Evolutionary conservation across 2,113 vertebrate species (phyloP), one percentile per base, ranked within the genome.

Genomic region (Ameiurus melas): DNA sequence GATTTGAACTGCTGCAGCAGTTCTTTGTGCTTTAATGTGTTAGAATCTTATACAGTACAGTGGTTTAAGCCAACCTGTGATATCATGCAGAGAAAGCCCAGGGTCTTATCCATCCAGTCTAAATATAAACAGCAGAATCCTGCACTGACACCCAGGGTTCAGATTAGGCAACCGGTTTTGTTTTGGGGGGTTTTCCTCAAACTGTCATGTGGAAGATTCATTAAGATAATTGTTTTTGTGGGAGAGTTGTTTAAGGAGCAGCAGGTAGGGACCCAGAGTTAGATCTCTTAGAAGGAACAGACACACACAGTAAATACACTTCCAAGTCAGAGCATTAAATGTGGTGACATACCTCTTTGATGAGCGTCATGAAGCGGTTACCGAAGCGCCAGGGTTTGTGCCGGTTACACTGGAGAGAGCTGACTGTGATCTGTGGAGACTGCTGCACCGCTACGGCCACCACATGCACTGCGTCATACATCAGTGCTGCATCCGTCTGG

Each of bases 381-480:
- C 98, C 98, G 16, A 99, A 99, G 90, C 98, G 97, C 98, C 98
- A 99, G 0, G 98, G 98, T 81, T 99, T 99, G 95, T 99, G 98
- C 19, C 98, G 95, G 93, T 99, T 99, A 93, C 98, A 99, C 94
- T 99, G 98, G 27, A 99, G 95, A 0, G 98, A 99, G 36, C 98
- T 99, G 94, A 99, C 98, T 1, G 98, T 99, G 96, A 99, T 99
- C 95, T 99, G 98, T 25, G 97, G 97, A 92, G 99, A 99, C 95
- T 99, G 98, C 89, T 99, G 98, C 85, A 99, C 98, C 0, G 98
- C 98, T 92, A 99, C 98, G 0, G 98, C 98, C 88, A 99, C 98
- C 87, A 99, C 96, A 19, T 99, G 98, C 43, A 99, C 98, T 0
- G 98, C 98, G 64, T 99, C 98, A 1, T 99, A 99, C 98, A 99